A percentile compares a stretch with the other conserved stretches of the same genome.
phyloP scores from a whole-genome alignment of 2,797 vertebrate species.

The Poecilia picta region DNA sequence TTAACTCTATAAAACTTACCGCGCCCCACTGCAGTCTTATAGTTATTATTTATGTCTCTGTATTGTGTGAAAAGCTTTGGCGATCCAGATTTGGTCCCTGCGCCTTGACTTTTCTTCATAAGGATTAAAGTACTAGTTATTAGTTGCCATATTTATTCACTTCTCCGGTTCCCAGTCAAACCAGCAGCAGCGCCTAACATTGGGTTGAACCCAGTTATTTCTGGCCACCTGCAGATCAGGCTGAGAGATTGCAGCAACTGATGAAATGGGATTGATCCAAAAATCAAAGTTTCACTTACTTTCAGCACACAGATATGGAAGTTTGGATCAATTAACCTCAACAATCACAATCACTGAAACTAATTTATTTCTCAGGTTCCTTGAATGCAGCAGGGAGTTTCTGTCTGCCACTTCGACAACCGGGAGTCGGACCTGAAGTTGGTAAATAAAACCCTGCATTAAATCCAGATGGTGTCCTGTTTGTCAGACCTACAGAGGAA shows the following conservation, averaged over 20 bases:
- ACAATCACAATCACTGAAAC: background rate
- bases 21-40: no score
- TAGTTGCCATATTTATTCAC: background rate
- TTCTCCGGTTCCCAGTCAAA: background rate
- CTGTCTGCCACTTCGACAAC: background rate
- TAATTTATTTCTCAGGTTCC: constrained; percentile 2
- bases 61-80: no score
- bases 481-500: no score
- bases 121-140: no score
- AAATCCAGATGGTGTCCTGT: no score
- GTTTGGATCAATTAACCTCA: constrained; percentile 1
- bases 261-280: constrained; percentile 4
- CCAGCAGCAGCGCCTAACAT: background rate
- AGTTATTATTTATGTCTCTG: no score
- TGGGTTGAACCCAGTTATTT: background rate
- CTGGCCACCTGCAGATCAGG: background rate
- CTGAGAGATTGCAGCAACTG: background rate
- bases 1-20: no score
- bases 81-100: no score
- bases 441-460: no score
- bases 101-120: no score
- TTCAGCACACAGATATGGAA: background rate
- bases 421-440: background rate
- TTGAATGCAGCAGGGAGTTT: background rate
- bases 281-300: constrained; percentile 9